Base-by-base conservation (phyloP, 1,140 invertebrate genomes). In the Aphaenogaster floridana region DNA sequence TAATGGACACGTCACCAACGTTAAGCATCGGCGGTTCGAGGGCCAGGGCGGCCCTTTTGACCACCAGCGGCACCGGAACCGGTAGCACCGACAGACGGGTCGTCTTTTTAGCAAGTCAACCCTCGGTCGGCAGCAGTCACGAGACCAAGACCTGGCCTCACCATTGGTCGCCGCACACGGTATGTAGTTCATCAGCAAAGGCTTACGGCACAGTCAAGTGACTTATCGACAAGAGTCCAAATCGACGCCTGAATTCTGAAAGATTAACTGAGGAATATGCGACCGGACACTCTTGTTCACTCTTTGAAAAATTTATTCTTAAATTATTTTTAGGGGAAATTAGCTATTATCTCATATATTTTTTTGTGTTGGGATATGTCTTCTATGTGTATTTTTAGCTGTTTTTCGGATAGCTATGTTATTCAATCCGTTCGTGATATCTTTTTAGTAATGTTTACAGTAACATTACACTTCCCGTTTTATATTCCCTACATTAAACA, bases 81-180 rank as follows among this genome's bases (percentile, higher is more conserved):
- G 94, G 94, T 88, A 94, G 90, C 88, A 87, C 91, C 85, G 92
- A 95, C 74, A 94, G 95, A 87, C 91, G 95, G 39, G 94, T 95
- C 84, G 94, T 95, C 61, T 95, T 95, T 89, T 92, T 95, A 86
- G 93, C 94, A 17, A 94, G 95, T 88, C 92, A 95, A 88, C 92
- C 95, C 39, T 88, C 80, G 61, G 89, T 91, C 21, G 88, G 91
- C 11, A 88, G 80, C 52, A 92, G 92, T 86, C 93, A 94, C 79
- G 95, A 95, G 74, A 95, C 94, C 5, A 94, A 93, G 68, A 95
- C 95, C 59, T 95, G 95, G 95, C 95, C 95, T 50, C 95, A 95
- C 89, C 93, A 95, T 78, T 95, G 95, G 95, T 95, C 95, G 7
- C 95, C 95, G n/a, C 93, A 94, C 69, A 92, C 93, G 94, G 95